Base-by-base conservation (phyloP, 2,888 invertebrate genomes). In the Gortyna flavago region DNA sequence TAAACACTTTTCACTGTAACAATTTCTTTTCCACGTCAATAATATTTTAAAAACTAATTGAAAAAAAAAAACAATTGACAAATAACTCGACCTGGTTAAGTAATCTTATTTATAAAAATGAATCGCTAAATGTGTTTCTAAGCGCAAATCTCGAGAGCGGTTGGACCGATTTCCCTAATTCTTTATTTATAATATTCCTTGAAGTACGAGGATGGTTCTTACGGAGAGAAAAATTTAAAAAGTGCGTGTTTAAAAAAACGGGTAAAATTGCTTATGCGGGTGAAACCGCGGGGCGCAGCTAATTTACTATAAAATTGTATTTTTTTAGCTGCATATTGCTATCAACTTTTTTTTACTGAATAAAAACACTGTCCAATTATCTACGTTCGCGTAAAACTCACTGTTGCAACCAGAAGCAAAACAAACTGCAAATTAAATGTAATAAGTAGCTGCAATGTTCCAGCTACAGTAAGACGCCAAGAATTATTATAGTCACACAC, bases 391-490 rank as follows among this genome's bases (percentile, higher is more conserved):
- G 7, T 29, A 38, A 62, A 81, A 61, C 38, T 38, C 25, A 70
- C 1, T 35, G 1, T 25, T 48, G 16, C 65, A 67, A 72, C 38
- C 41, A 66, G 38, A 66, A 57, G 44, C 51, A 9, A 59, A 77
- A 73, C 44, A 68, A 82, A 82, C 72, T 73, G 67, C 67, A 68
- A 79, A 79, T 82, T 73, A 79, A 85, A 74, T 59, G 71, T 68
- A 59, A 51, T 65, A 75, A 73, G 61, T 75, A 71, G 44, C 57
- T 38, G 38, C 61, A 68, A 35, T 65, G 71, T 68, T 35, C 44
- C 16, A 1, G 25, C 25, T 13, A 35, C 72, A 38, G 66, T 81
- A 78, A 79, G 81, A 66, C 71, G 25, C 44, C n/a, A 72, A 70
- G 81, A 82, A 72, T 75, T 79, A 85, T 81, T 71, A 54, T 29